Conservation (phyloP, 2,888 invertebrate species). For the Tuta absoluta region DNA sequence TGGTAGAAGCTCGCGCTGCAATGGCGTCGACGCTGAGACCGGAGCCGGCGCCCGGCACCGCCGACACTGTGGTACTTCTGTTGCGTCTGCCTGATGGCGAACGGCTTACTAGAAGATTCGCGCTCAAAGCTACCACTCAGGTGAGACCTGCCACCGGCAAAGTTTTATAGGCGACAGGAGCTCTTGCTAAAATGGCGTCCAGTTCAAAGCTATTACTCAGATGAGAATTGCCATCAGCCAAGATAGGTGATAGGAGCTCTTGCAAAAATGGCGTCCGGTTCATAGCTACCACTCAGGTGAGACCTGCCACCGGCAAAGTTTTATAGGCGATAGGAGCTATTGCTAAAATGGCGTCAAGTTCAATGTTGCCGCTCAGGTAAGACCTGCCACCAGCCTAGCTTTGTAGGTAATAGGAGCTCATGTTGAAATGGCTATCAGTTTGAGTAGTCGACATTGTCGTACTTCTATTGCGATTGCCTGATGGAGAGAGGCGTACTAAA, state of each 20-base stretch:
- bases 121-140: slow-evolving; percentile 89
- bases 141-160: slow-evolving; percentile 70
- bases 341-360: not conserved
- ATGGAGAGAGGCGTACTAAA: not conserved
- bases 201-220: not conserved
- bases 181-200: no score
- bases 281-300: not conserved
- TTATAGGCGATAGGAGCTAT: no score
- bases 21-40: slow-evolving; percentile 84
- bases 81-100: slow-evolving; percentile 95
- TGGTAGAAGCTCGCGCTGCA: slow-evolving; percentile 85
- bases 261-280: not conserved
- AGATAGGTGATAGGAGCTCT: not conserved
- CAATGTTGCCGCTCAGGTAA: not conserved
- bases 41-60: slow-evolving; percentile 87
- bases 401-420: no score
- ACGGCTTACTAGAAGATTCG: slow-evolving; percentile 93
- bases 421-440: no score
- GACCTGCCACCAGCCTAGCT: not conserved
- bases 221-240: not conserved
- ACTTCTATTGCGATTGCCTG: not conserved
- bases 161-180: no score
- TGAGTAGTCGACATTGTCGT: no score
- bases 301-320: not conserved
- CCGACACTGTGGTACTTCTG: slow-evolving; percentile 88